Percentiles rank a stretch among this genome's conserved stretches.
These are phyloP conservation scores for Caenorhabditis parvicauda DNA, from an alignment of 2,888 invertebrate genomes.

Conservation along the genomic window DNA sequence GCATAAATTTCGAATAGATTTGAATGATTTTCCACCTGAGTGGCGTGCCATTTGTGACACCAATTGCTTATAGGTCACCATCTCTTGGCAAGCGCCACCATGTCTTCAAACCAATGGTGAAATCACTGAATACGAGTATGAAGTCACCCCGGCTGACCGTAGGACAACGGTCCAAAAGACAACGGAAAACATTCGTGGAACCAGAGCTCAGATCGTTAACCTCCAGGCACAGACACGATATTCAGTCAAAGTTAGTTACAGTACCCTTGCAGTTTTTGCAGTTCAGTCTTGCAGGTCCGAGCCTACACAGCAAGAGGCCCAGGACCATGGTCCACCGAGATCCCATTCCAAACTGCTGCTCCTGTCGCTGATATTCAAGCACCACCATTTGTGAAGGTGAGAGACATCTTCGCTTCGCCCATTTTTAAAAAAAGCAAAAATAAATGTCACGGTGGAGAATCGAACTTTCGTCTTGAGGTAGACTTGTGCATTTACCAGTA, in stretches of 20 bases:
- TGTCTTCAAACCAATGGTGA: conserved; percentile 62
- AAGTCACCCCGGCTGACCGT: conserved; percentile 53
- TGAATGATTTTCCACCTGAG: not conserved
- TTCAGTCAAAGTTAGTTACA: conserved; percentile 38
- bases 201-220: conserved; percentile 51
- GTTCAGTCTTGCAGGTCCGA: no score
- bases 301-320: conserved; percentile 60
- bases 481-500: not conserved
- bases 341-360: conserved; percentile 52
- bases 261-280: not conserved
- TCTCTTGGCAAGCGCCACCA: conserved; percentile 62
- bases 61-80: conserved; percentile 36
- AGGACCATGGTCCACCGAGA: conserved; percentile 61
- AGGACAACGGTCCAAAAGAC: conserved; percentile 44
- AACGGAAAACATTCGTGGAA: conserved; percentile 53
- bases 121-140: conserved; percentile 62
- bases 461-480: not conserved
- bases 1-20: not conserved
- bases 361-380: conserved; percentile 23
- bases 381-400: conserved; percentile 25
- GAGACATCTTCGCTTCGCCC: no score
- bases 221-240: conserved; percentile 59
- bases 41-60: no score
- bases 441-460: not conserved
- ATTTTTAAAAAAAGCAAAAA: not conserved